Evolutionary conservation across 2,797 vertebrate genomes (phyloP).

Genomic region (Nyctalus aviator): DNA sequence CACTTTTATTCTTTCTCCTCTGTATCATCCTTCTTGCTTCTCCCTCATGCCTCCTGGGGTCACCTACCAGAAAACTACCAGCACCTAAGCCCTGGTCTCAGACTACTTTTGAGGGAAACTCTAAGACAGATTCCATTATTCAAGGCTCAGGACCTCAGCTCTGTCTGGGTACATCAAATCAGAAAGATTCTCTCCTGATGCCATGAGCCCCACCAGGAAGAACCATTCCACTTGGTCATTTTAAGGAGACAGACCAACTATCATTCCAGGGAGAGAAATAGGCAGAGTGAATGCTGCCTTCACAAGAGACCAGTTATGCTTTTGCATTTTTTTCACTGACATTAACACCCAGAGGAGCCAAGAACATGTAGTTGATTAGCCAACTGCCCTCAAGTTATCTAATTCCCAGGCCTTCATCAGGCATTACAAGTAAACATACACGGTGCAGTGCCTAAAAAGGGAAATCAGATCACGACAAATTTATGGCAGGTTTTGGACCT

Average conservation of each 20-base stretch:
- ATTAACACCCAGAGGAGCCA: conserved; percentile 44
- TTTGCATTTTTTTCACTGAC: conserved; percentile 66
- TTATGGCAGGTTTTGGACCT: conserved; percentile 55
- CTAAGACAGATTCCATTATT: neutral
- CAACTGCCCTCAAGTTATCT: conserved; percentile 50
- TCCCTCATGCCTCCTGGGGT: neutral
- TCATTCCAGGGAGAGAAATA: neutral
- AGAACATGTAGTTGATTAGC: conserved; percentile 20
- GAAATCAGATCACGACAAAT: conserved; percentile 68
- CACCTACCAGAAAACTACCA: neutral
- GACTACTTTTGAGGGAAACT: neutral
- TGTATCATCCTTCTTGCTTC: neutral
- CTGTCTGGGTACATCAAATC: neutral
- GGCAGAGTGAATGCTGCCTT: neutral
- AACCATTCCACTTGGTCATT: neutral
- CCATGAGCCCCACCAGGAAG: neutral
- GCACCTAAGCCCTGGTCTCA: neutral
- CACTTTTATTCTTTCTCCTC: neutral
- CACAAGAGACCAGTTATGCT: neutral
- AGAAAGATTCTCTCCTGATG: neutral
- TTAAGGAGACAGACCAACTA: neutral
- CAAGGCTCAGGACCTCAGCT: neutral
- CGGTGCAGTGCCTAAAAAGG: conserved; percentile 53
- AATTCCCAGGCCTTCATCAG: conserved; percentile 54
- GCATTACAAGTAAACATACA: conserved; percentile 57